These are phyloP conservation scores for Cataglyphis livida DNA, from an alignment of 2,888 invertebrate species.

Conservation along the genomic window DNA sequence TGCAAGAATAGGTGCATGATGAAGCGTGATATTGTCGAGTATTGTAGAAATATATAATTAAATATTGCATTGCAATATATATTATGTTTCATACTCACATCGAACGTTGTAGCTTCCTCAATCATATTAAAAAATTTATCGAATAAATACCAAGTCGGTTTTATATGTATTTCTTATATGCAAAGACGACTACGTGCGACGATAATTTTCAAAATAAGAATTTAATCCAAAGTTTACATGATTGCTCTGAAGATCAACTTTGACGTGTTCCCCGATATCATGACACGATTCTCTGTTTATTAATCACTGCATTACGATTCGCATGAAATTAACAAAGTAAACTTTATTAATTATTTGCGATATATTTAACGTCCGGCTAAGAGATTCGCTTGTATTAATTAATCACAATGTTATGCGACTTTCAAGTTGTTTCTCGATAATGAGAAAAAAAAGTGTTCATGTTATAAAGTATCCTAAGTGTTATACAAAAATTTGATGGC, in stretches of 20 bases:
- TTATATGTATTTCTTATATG: slow-evolving; percentile 1
- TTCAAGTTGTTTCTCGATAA: neutral
- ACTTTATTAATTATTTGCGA: neutral
- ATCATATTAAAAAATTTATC: slow-evolving; percentile 74
- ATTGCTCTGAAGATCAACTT: neutral
- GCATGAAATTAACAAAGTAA: neutral
- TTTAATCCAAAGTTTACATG: neutral
- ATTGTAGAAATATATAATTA: neutral
- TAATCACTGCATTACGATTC: neutral
- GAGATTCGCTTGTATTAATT: neutral
- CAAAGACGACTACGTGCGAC: neutral
- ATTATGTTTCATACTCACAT: slow-evolving; percentile 78
- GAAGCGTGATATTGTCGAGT: neutral
- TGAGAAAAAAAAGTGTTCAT: neutral
- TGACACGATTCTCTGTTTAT: neutral
- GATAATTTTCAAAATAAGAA: slow-evolving; percentile 12
- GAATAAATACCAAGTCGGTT: neutral
- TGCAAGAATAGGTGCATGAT: neutral
- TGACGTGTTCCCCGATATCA: neutral
- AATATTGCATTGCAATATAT: neutral
- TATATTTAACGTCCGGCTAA: neutral
- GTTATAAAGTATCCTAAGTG: neutral
- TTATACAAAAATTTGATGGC: neutral
- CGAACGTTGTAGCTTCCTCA: slow-evolving; percentile 80
- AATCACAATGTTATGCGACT: neutral